A percentile compares a stretch with the other conserved stretches of the same genome.
phyloP scores from a whole-genome alignment of 2,797 vertebrate species.

The Todus mexicanus region DNA sequence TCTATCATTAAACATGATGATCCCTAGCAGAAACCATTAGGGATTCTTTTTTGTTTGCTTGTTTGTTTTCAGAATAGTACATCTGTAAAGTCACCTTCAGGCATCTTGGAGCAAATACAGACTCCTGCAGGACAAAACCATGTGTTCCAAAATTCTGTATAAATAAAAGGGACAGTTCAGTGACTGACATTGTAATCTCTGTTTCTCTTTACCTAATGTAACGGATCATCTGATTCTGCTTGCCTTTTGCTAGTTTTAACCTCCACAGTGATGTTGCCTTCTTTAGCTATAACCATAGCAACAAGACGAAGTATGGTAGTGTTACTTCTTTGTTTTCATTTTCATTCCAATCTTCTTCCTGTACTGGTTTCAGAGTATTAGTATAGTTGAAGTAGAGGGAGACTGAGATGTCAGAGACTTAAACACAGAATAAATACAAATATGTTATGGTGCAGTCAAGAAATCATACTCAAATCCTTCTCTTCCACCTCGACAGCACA shows the following conservation, averaged over 20 bases:
- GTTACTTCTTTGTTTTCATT: neutral
- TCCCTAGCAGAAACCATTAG: neutral
- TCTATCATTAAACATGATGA: neutral
- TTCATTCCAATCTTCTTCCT: neutral
- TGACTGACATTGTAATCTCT: neutral
- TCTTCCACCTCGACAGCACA: neutral
- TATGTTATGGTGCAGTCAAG: neutral
- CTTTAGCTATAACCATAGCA: neutral
- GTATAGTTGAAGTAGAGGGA: neutral
- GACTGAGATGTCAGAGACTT: neutral
- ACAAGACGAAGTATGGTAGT: neutral
- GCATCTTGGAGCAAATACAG: neutral
- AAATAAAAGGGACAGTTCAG: neutral
- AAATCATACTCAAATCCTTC: neutral
- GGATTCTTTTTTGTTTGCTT: too few species aligned
- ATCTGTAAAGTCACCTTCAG: neutral
- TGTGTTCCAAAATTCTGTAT: neutral
- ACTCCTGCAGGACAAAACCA: neutral
- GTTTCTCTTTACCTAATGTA: neutral
- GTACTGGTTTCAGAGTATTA: neutral
- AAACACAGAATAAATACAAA: neutral
- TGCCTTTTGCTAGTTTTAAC: neutral
- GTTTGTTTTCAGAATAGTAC: neutral
- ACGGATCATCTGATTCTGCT: neutral
- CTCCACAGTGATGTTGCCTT: neutral